Evolutionary conservation across 2,797 vertebrate genomes (phyloP).

Genomic region (Liasis olivaceus): DNA sequence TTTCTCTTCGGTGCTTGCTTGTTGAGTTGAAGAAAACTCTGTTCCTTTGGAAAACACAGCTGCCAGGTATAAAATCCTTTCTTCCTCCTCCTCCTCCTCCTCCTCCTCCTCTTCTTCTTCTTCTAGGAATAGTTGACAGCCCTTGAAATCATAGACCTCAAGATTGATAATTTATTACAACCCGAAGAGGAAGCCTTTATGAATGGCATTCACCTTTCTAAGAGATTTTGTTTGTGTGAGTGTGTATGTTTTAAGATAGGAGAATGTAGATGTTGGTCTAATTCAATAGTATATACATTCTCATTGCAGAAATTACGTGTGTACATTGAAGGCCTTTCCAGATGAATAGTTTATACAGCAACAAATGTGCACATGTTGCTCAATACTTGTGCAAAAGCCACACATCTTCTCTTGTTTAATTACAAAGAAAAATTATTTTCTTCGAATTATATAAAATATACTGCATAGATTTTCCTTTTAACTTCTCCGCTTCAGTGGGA

Average conservation of each 20-base stretch:
- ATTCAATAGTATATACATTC: neutral
- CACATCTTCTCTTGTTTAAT: neutral
- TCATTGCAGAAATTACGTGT: neutral
- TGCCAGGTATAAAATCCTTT: conserved; percentile 47
- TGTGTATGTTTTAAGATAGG: neutral
- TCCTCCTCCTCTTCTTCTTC: too few species aligned
- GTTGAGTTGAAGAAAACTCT: neutral
- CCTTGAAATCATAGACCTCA: conserved; percentile 57
- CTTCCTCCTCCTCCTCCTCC: conserved; percentile 5
- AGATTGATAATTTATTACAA: conserved; percentile 58
- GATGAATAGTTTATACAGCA: neutral
- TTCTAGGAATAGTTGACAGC: conserved; percentile 60
- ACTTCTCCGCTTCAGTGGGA: neutral
- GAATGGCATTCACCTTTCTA: conserved; percentile 36
- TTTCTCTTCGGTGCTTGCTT: conserved; percentile 33
- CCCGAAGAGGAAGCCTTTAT: conserved; percentile 42
- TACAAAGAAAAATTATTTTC: neutral
- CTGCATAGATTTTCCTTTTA: neutral
- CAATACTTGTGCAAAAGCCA: neutral
- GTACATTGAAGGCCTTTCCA: neutral
- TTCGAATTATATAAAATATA: neutral
- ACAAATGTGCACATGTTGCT: neutral
- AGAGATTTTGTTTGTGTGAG: neutral
- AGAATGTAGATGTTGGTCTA: neutral
- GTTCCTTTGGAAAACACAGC: conserved; percentile 53